Evolutionary conservation across 2,113 vertebrate genomes (phyloP), one percentile per base, ranked within the genome.

Genomic region (Callospermophilus lateralis): DNA sequence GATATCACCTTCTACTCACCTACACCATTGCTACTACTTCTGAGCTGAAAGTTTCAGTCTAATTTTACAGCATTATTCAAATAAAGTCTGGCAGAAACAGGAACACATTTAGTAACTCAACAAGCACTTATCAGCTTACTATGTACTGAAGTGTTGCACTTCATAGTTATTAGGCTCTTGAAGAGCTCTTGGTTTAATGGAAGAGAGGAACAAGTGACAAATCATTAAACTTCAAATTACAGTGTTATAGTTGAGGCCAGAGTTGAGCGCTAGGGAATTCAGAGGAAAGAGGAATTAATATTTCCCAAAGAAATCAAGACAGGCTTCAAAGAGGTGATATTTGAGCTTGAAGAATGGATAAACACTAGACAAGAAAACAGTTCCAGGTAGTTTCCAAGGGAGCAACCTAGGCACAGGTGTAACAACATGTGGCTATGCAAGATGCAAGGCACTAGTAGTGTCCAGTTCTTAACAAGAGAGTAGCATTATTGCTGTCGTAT

Each of bases 21-120:
- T 13, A 61, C 20, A 37, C 51, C 19, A 39, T 24, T 93, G 79
- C 15, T 53, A 6, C 37, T 74, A 45, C 28, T 93, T 92, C 68
- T 17, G 39, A 63, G 15, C 26, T 73, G 80, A 78, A 81, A 70
- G 48, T 84, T 83, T 86, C 58, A 42, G 22, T 45, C 63, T 83
- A 32, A 84, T 89, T 86, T 84, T 85, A 55, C 72, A 87, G 24
- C 58, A 74, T 68, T 87, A 39, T 78, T 85, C 26, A 92, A 88
- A 58, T 65, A 34, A 88, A 39, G 34, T 70, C 39, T 88, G 37
- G n/a, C 9, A 90, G 58, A 16, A 11, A 68, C 34, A 63, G 53
- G 45, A 30, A 37, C 17, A 70, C 13, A 15, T 76, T 72, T 61
- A 96, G 37, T n/a, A 48, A 58, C 24, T 95, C 72, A 96, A 58